phyloP scores from a whole-genome alignment of 2,888 invertebrate genomes.

The Andrena bucephala region DNA sequence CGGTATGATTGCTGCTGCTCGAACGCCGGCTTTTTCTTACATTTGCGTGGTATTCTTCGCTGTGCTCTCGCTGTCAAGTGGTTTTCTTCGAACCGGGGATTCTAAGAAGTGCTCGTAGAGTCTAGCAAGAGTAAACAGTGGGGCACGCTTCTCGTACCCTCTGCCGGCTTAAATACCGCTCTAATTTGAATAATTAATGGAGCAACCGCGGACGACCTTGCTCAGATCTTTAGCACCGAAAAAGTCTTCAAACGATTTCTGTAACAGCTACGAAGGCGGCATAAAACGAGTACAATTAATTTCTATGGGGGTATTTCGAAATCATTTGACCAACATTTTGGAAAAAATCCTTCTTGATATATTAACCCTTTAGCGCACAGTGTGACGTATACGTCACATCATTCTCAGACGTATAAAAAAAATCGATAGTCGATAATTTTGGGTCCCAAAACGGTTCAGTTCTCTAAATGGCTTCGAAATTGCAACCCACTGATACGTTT shows the following conservation, averaged over 20 bases:
- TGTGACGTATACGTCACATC: no score
- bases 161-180: conserved; percentile 15
- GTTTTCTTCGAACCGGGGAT: conserved; percentile 63
- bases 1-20: conserved; percentile 57
- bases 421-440: no score
- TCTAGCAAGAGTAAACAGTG: conserved; percentile 42
- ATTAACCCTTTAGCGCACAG: no score
- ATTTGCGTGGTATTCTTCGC: conserved; percentile 47
- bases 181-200: conserved; percentile 46
- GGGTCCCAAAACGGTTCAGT: no score
- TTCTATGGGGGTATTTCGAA: background rate
- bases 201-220: conserved; percentile 8
- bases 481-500: no score
- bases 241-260: conserved; percentile 1
- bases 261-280: conserved; percentile 8
- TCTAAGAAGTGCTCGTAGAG: conserved; percentile 50
- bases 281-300: background rate
- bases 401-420: no score
- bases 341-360: no score
- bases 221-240: conserved; percentile 19
- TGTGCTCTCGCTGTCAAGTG: conserved; percentile 36
- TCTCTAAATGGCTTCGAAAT: no score
- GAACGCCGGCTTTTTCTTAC: conserved; percentile 64
- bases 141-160: background rate
- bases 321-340: background rate